Percentiles rank a stretch among this genome's conserved stretches.
phyloP scores from a whole-genome alignment of 2,797 vertebrate species.

The Heteromormyrus szaboi region DNA sequence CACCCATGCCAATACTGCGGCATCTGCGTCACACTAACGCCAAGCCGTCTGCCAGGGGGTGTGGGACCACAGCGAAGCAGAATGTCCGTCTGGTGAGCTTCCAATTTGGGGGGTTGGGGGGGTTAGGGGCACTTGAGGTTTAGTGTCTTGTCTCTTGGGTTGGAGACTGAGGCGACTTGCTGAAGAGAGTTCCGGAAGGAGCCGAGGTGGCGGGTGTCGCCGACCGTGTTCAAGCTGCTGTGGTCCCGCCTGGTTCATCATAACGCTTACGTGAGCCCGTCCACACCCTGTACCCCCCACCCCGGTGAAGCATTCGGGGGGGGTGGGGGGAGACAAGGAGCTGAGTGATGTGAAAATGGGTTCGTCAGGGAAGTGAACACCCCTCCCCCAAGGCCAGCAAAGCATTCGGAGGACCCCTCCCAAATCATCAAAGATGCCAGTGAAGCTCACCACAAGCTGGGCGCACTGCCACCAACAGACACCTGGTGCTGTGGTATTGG shows the following conservation, averaged over 20 bases:
- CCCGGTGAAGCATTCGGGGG: background rate
- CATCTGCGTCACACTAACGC: constrained; percentile 42
- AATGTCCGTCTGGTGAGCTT: constrained; percentile 5
- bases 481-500: background rate
- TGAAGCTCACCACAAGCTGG: background rate
- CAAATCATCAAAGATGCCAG: background rate
- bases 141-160: background rate
- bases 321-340: background rate
- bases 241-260: background rate
- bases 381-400: background rate
- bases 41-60: constrained; percentile 51
- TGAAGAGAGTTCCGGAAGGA: background rate
- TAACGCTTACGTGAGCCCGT: background rate
- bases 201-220: background rate
- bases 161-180: background rate
- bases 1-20: constrained; percentile 52
- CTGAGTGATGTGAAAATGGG: background rate
- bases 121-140: background rate
- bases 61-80: constrained; percentile 46
- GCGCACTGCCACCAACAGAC: background rate
- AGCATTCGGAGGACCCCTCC: too few relatives aligned
- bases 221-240: background rate
- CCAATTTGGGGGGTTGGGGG: background rate
- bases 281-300: background rate
- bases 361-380: background rate